Base-by-base conservation (phyloP, 2,888 invertebrate genomes). In the Litoditis marina region DNA sequence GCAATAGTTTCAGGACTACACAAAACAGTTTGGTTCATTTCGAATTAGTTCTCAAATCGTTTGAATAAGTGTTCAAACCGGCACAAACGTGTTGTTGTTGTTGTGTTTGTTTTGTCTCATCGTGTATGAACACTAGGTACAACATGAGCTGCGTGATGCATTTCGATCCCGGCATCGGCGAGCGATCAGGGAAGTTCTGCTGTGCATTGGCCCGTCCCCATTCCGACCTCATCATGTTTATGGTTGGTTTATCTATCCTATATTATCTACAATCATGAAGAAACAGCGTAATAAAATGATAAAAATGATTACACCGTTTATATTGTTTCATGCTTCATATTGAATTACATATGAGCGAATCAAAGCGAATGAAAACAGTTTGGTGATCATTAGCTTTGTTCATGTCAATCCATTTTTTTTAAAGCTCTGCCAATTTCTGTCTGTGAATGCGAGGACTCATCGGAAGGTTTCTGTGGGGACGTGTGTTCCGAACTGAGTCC, bases 151-250 rank as follows among this genome's bases (percentile, higher is more conserved):
- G 19, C 56, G 46, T 16, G 57, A 49, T 25, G 51, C 52, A 4
- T 62, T 62, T 22, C 56, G 62, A 6, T 57, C 62, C 4, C 49
- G 46, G 16, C 51, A 42, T 50, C 56, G 62, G 22, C 32, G 52
- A 5, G n/a, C 27, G 2, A 39, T 62, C 7, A 52, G 46, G 27
- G 57, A 62, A 31, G 57, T 62, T 11, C 51, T 57, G 13, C 6
- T 62, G 7, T 32, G 22, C 6, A 44, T 62, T 2, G 62, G 62
- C 22, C 57, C 47, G 5, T 57, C 56, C 5, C 49, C 62, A 30
- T 57, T 57, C 51, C 50, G 52, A 2, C 57, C 62, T 7, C 28
- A 32, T 6, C 52, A 56, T 30, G 32, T 52, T 19, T 62, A 62
- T 34, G 50, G 62, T 62, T 22, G 11, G 11, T 5, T 31, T n/a